Percentiles rank a stretch among this genome's conserved stretches.
Conservation (phyloP, 2,113 vertebrate species). For the Grammomys surdaster region DNA sequence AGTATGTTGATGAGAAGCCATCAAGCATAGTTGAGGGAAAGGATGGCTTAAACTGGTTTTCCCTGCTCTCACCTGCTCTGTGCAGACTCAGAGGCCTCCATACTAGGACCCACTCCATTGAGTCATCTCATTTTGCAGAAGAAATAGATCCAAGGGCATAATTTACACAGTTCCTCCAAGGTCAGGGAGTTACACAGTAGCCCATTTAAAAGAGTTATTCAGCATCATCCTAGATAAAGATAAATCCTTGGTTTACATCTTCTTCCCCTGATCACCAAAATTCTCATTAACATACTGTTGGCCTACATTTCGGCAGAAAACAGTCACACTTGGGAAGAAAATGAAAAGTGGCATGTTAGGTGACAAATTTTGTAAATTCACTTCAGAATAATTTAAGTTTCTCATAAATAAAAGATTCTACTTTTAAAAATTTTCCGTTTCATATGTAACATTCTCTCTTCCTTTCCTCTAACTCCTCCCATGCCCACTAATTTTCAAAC, state of each 20-base stretch:
- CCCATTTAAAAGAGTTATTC: background rate
- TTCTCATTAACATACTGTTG: constrained; percentile 31
- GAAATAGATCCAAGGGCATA: background rate
- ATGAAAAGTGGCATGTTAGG: background rate
- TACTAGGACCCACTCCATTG: background rate
- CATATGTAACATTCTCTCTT: background rate
- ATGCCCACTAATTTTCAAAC: background rate
- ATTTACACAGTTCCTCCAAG: constrained; percentile 24
- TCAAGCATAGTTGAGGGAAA: no score
- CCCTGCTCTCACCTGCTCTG: no score
- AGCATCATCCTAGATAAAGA: constrained; percentile 33
- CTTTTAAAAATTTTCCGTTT: background rate
- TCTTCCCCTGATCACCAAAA: constrained; percentile 46
- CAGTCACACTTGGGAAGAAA: constrained; percentile 50
- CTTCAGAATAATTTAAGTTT: constrained; percentile 61
- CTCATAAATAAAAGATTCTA: constrained; percentile 28
- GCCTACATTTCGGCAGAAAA: constrained; percentile 21
- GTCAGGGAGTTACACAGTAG: background rate
- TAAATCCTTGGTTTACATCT: background rate
- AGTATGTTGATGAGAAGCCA: no score
- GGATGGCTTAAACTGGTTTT: no score
- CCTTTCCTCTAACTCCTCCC: background rate
- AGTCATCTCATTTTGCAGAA: constrained; percentile 27
- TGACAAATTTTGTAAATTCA: constrained; percentile 35
- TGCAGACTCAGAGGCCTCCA: background rate